Conservation (phyloP, 2,888 invertebrate species). For the Ochropacha duplaris region DNA sequence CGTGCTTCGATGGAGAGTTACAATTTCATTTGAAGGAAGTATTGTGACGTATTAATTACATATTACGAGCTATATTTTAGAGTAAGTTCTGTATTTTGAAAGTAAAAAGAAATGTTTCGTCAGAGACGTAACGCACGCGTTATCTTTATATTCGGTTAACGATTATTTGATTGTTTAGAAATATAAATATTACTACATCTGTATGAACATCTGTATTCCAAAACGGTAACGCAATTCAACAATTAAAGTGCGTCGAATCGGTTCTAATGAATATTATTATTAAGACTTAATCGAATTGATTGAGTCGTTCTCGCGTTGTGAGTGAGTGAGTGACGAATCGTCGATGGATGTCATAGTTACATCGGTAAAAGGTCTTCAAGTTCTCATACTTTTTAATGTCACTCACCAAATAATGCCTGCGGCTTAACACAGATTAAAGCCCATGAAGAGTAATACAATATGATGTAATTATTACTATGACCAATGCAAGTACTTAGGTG, state of each 20-base stretch:
- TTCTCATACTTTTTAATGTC: constrained; percentile 80
- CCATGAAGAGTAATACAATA: constrained; percentile 21
- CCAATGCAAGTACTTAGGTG: constrained; percentile 3
- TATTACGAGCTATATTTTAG: neutral
- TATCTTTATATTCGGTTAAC: no score
- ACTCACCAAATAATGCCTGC: constrained; percentile 60
- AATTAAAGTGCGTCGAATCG: constrained; percentile 33
- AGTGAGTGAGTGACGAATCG: constrained; percentile 47
- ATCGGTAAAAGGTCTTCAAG: constrained; percentile 66
- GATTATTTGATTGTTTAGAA: neutral
- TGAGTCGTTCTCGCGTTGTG: constrained; percentile 30
- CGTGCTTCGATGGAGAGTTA: constrained; percentile 13
- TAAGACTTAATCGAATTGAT: constrained; percentile 41
- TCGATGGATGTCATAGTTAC: constrained; percentile 57
- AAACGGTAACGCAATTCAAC: constrained; percentile 18
- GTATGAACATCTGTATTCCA: constrained; percentile 12
- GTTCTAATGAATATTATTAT: constrained; percentile 25
- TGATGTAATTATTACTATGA: constrained; percentile 36
- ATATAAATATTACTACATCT: neutral
- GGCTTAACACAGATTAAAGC: constrained; percentile 42
- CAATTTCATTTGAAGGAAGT: neutral
- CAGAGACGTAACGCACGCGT: neutral
- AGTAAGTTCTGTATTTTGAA: no score
- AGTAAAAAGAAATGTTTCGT: neutral
- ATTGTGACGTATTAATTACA: neutral